Percentiles rank a stretch among this genome's conserved stretches.
These are phyloP conservation scores for Leucophenga maculata DNA, from an alignment of 2,888 invertebrate species.

Conservation along the genomic window DNA sequence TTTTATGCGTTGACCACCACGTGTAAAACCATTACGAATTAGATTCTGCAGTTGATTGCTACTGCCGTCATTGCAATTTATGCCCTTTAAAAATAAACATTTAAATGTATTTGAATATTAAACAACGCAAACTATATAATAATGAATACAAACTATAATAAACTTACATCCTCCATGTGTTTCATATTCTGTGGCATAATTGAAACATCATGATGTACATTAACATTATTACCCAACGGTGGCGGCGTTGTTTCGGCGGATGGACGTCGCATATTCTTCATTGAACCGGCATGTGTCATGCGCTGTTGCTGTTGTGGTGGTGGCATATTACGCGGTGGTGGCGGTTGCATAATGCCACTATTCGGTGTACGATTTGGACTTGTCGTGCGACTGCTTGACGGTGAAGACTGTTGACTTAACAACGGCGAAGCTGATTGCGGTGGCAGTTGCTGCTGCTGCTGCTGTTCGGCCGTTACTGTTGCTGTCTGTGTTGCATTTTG, in stretches of 20 bases:
- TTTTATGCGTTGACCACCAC: conserved; percentile 65
- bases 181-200: conserved; percentile 63
- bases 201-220: conserved; percentile 51
- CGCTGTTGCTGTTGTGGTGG: conserved; percentile 62
- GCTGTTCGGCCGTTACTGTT: conserved; percentile 28
- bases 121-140: conserved; percentile 19
- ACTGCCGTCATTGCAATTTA: conserved; percentile 62
- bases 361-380: conserved; percentile 75
- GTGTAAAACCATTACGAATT: conserved; percentile 70
- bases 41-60: conserved; percentile 67
- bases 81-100: conserved; percentile 50
- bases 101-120: too few relatives aligned
- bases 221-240: conserved; percentile 49
- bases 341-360: conserved; percentile 51
- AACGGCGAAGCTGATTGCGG: conserved; percentile 80
- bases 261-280: conserved; percentile 68
- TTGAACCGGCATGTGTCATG: conserved; percentile 52
- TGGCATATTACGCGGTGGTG: conserved; percentile 58
- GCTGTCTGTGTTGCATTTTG: conserved; percentile 46
- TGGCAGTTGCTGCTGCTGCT: conserved; percentile 61
- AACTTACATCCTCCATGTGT: conserved; percentile 69
- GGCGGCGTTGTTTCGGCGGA: conserved; percentile 71
- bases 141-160: not conserved
- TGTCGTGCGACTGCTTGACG: conserved; percentile 82
- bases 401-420: conserved; percentile 82